Base-by-base conservation (phyloP, 2,888 invertebrate species). In the Brachypalpus laphriformis region DNA sequence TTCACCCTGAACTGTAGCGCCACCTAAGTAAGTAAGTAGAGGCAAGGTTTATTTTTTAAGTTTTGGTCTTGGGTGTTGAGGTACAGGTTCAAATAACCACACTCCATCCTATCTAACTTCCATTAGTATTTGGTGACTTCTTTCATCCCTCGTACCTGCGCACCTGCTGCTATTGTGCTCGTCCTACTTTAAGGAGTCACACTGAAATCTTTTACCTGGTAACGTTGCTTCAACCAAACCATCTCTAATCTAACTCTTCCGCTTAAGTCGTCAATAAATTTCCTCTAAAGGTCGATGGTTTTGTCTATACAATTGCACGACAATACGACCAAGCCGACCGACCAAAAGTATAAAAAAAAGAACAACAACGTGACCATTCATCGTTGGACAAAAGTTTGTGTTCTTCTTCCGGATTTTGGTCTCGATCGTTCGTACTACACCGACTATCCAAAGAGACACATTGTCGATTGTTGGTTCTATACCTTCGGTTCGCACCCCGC, bases 401-500 rank as follows among this genome's bases (percentile, higher is more conserved):
- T 71, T 77, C 71, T 76, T 82, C 76, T 82, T 83, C 82, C 82
- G 78, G 82, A 83, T 83, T 78, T 74, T 40, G 16, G 18, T 49
- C 25, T 5, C 51, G 66, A 77, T 18, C 42, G 40, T 34, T 68
- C 61, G 49, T 45, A 34, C 65, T 37, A 11, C 56, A 2, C 20
- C 22, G 34, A 42, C 70, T 25, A n/a, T n/a, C 49, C 74, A 37
- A 3, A 68, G 51, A 76, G 68, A 77, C 56, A 78, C 71, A 71
- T 77, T 63, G 56, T 78, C 65, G 63, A 78, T 78, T 68, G 71
- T 65, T 76, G 65, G 57, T 71, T 70, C 76, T 70, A 14, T 42
- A 16, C 31, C 45, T 18, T 28, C 34, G 56, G 22, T 49, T 63
- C 34, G 34, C 54, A 74, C 45, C 42, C 76, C 63, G 42, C 66